Evolutionary conservation across 2,113 vertebrate species (phyloP).

Genomic region (Asarcornis scutulata): DNA sequence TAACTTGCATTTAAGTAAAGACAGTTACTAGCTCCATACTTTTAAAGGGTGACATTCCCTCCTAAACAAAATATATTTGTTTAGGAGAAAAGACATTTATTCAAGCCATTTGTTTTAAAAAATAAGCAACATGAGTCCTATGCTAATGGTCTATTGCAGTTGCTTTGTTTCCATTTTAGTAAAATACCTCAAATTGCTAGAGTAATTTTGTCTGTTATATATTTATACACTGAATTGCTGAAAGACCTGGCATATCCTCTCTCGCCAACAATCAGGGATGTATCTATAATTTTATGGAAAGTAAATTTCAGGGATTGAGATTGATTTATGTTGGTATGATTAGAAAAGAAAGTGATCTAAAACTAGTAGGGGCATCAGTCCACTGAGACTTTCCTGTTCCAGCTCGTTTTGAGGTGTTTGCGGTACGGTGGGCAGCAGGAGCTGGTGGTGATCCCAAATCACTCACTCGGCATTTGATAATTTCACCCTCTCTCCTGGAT

Average conservation of each 20-base stretch:
- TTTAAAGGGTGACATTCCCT: conserved; percentile 52
- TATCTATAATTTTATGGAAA: conserved; percentile 34
- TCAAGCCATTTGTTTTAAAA: conserved; percentile 67
- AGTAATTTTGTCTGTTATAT: conserved; percentile 58
- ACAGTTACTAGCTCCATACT: conserved; percentile 61
- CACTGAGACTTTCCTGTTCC: not conserved
- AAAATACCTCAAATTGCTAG: conserved; percentile 56
- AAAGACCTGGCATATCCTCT: conserved; percentile 26
- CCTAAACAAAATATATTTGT: conserved; percentile 66
- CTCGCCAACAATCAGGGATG: not conserved
- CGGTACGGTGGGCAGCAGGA: not conserved
- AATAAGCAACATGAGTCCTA: conserved; percentile 64
- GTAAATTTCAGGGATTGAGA: not conserved
- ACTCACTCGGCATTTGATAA: not conserved
- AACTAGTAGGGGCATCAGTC: not conserved
- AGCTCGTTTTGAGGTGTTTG: not conserved
- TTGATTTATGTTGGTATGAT: not conserved
- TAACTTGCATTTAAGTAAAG: conserved; percentile 66
- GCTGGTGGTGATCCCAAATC: not conserved
- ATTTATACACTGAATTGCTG: conserved; percentile 48
- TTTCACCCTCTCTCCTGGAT: not conserved
- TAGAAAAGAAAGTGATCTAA: conserved; percentile 42
- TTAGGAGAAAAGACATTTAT: conserved; percentile 44
- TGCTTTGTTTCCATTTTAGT: conserved; percentile 70
- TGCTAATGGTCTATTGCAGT: conserved; percentile 55